phyloP scores from a whole-genome alignment of 37 sponge, comb jelly and placozoan species.

The Petrosia ficiformis region DNA sequence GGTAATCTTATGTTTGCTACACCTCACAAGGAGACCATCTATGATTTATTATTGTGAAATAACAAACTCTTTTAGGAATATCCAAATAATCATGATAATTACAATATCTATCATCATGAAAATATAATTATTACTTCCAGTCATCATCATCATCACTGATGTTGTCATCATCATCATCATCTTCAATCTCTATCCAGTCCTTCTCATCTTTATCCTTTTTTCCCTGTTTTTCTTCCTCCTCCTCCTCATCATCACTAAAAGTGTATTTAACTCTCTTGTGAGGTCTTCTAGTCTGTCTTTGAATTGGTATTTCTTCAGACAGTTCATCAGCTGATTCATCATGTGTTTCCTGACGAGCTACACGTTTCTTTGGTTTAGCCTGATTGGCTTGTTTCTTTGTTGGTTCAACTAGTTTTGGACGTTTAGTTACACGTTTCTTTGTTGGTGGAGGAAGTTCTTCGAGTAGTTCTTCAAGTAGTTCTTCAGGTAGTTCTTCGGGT shows the following conservation, averaged over 20 bases:
- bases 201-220: neutral
- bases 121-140: no score
- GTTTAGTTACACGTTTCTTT: neutral
- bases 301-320: neutral
- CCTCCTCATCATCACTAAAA: neutral
- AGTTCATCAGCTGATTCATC: neutral
- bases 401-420: neutral
- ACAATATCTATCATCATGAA: no score
- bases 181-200: neutral
- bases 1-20: no score
- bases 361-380: neutral
- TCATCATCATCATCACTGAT: no score
- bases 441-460: neutral
- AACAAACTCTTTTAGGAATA: no score
- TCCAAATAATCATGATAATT: no score
- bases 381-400: neutral
- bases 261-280: neutral
- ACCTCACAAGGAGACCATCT: no score
- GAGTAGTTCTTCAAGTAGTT: neutral
- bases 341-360: neutral
- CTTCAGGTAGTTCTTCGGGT: neutral
- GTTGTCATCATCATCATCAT: neutral
- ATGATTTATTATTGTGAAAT: no score
- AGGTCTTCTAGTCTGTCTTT: neutral
- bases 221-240: slow-evolving; percentile 1